Conservation (phyloP, 2,888 invertebrate species). For the Conistra vaccinii region DNA sequence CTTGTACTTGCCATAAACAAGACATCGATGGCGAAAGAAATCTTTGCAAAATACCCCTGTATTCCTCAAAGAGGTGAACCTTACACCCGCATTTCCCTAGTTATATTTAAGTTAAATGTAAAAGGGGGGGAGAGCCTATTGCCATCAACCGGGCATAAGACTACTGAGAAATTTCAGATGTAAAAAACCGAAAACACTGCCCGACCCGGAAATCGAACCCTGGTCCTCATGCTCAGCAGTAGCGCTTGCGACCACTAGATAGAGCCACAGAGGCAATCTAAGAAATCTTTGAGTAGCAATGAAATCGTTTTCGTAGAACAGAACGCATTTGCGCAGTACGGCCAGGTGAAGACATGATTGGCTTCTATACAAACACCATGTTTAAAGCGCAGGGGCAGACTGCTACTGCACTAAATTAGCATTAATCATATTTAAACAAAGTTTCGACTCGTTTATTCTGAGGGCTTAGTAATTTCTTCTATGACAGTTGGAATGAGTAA, state of each 20-base stretch:
- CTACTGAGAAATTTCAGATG: not conserved
- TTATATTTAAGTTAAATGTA: not conserved
- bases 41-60: conserved; percentile 41
- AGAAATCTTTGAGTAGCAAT: conserved; percentile 57
- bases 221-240: too few species aligned
- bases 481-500: not conserved
- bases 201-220: not conserved
- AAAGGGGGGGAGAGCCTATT: not conserved
- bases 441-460: not conserved
- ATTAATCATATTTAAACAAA: conserved; percentile 17
- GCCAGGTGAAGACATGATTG: conserved; percentile 44
- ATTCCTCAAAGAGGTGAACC: not conserved
- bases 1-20: conserved; percentile 54
- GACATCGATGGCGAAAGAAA: conserved; percentile 65
- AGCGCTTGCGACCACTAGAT: not conserved
- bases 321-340: conserved; percentile 49
- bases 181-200: too few species aligned
- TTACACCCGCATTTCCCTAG: not conserved
- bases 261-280: not conserved
- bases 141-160: not conserved
- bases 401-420: conserved; percentile 35
- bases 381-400: conserved; percentile 33
- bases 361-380: conserved; percentile 50
- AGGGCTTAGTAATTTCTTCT: not conserved
- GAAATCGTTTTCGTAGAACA: conserved; percentile 67